Percentiles rank a stretch among this genome's conserved stretches.
These are phyloP conservation scores for Leptocoma aspasia DNA, from an alignment of 2,113 vertebrate species.

Conservation along the genomic window DNA sequence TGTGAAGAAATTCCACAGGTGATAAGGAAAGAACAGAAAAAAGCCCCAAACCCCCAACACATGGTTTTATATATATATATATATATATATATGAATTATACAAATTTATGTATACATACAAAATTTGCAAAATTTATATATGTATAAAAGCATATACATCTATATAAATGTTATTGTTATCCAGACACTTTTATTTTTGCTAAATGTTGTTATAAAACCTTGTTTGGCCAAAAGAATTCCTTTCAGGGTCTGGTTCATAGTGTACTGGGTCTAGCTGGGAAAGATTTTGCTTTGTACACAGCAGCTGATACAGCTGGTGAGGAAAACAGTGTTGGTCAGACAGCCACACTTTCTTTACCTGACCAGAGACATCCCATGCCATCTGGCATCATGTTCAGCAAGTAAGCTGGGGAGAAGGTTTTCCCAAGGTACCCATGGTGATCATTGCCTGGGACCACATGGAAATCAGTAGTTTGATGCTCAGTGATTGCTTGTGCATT, in stretches of 20 bases:
- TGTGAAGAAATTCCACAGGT: too few species aligned
- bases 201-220: background rate
- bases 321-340: background rate
- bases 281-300: background rate
- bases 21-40: too few species aligned
- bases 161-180: background rate
- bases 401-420: background rate
- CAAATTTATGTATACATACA: background rate
- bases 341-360: background rate
- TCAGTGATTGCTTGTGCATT: background rate
- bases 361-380: background rate
- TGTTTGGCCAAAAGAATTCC: background rate
- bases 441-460: background rate
- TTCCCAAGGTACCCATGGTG: background rate
- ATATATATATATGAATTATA: too few species aligned
- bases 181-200: background rate
- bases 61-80: background rate
- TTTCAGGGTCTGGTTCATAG: background rate
- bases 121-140: background rate
- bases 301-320: background rate
- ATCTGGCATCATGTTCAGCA: background rate
- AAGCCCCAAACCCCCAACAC: too few species aligned
- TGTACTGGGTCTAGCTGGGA: background rate
- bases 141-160: background rate
- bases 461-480: background rate